phyloP scores from a whole-genome alignment of 2,888 invertebrate genomes.

The Baccha elongata region DNA sequence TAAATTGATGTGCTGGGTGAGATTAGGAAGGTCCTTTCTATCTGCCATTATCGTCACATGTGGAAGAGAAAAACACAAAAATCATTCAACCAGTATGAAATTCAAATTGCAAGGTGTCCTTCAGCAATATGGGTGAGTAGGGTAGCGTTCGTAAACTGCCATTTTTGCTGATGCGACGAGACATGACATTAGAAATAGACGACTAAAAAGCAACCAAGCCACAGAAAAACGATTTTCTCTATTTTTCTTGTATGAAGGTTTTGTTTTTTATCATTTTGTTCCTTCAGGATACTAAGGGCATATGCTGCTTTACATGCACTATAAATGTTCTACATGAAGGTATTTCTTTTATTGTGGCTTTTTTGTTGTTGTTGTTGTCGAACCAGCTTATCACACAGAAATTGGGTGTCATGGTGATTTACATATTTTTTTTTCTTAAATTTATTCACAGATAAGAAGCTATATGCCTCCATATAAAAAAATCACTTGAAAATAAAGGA shows the following conservation, averaged over 20 bases:
- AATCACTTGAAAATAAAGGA: conserved; percentile 30
- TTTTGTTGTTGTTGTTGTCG: conserved; percentile 11
- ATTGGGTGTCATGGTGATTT: conserved; percentile 62
- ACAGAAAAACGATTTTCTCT: conserved; percentile 38
- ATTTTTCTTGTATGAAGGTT: background rate
- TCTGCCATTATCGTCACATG: conserved; percentile 48
- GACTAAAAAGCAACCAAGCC: conserved; percentile 26
- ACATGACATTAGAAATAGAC: conserved; percentile 35
- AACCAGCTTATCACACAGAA: conserved; percentile 58
- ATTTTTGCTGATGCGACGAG: conserved; percentile 60
- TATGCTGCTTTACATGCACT: conserved; percentile 34
- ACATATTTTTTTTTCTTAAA: conserved; percentile 47
- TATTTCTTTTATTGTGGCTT: conserved; percentile 21
- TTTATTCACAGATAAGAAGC: conserved; percentile 54
- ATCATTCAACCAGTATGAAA: conserved; percentile 49
- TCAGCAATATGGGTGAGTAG: conserved; percentile 12
- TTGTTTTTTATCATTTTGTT: conserved; percentile 33
- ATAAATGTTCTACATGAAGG: conserved; percentile 28
- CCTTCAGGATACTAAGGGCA: conserved; percentile 32
- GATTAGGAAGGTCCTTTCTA: conserved; percentile 45
- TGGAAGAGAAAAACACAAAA: conserved; percentile 31
- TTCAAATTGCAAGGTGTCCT: conserved; percentile 65
- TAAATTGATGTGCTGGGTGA: conserved; percentile 7
- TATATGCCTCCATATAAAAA: conserved; percentile 9
- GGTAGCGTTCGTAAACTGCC: background rate